Conservation (phyloP, 2,888 invertebrate genomes). For the Alloscopus bannaensis region DNA sequence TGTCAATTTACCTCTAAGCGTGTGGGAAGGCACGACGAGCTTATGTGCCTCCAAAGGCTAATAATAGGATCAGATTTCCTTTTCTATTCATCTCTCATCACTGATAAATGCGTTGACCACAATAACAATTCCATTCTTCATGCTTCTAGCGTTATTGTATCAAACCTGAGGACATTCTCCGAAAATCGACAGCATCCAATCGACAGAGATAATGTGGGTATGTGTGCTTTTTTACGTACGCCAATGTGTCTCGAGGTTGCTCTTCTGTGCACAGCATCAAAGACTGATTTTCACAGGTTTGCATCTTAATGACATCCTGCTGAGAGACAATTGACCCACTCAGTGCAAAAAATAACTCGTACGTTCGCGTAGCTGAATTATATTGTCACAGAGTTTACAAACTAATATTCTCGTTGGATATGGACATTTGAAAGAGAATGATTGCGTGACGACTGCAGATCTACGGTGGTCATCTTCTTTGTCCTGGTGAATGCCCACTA, state of each 20-base stretch:
- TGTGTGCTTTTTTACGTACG: neutral
- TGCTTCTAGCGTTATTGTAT: conserved; percentile 29
- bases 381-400: neutral
- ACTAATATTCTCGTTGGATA: neutral
- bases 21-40: conserved; percentile 3
- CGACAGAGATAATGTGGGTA: too few relatives aligned
- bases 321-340: conserved; percentile 66
- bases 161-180: conserved; percentile 17
- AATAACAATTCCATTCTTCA: conserved; percentile 10
- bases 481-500: conserved; percentile 20
- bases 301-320: conserved; percentile 61
- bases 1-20: conserved; percentile 32
- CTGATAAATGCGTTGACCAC: conserved; percentile 11
- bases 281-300: conserved; percentile 31
- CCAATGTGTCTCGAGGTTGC: conserved; percentile 3
- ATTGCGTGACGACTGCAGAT: neutral
- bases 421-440: neutral
- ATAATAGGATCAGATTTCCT: conserved; percentile 36
- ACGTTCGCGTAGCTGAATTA: conserved; percentile 14
- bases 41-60: neutral
- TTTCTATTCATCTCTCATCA: conserved; percentile 22
- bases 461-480: conserved; percentile 21
- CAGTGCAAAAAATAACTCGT: conserved; percentile 51
- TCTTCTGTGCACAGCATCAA: neutral
- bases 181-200: conserved; percentile 12